These are phyloP conservation scores for Tridacna crocea DNA, from an alignment of 2,888 invertebrate genomes.

Conservation along the genomic window DNA sequence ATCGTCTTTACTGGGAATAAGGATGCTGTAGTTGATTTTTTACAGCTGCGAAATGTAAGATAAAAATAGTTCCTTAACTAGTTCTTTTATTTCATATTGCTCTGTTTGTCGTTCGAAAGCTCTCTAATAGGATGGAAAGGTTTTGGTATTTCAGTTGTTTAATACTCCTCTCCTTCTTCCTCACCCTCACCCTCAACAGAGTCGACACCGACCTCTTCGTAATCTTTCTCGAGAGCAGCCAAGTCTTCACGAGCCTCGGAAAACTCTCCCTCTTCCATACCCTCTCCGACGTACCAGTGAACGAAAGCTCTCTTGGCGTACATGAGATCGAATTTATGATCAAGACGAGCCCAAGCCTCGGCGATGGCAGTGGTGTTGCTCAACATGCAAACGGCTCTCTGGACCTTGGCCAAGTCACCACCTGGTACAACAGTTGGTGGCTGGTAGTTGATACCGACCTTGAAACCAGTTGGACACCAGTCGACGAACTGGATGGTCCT, in stretches of 20 bases:
- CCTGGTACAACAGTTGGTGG: constrained; percentile 88
- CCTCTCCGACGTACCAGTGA: constrained; percentile 71
- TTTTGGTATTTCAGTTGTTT: constrained; percentile 13
- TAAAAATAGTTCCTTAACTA: too few relatives aligned
- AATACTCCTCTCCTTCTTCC: constrained; percentile 47
- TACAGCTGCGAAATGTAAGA: too few relatives aligned
- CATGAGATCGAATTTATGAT: constrained; percentile 75
- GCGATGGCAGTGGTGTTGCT: constrained; percentile 96
- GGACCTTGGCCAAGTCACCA: constrained; percentile 79
- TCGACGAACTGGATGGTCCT: constrained; percentile 81
- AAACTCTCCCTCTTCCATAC: constrained; percentile 77
- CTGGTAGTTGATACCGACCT: constrained; percentile 94
- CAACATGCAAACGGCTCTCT: constrained; percentile 92
- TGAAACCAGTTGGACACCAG: constrained; percentile 82
- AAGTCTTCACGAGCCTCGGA: constrained; percentile 77
- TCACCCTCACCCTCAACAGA: constrained; percentile 47
- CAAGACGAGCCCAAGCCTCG: constrained; percentile 92
- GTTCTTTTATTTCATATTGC: too few relatives aligned
- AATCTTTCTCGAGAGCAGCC: constrained; percentile 78
- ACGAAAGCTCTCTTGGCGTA: constrained; percentile 72
- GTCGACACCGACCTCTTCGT: constrained; percentile 68
- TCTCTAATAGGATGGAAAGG: too few relatives aligned
- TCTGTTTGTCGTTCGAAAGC: too few relatives aligned
- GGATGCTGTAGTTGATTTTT: too few relatives aligned
- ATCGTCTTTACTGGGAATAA: too few relatives aligned